Conservation (phyloP, 2,113 vertebrate species). For the Oryctolagus cuniculus region DNA sequence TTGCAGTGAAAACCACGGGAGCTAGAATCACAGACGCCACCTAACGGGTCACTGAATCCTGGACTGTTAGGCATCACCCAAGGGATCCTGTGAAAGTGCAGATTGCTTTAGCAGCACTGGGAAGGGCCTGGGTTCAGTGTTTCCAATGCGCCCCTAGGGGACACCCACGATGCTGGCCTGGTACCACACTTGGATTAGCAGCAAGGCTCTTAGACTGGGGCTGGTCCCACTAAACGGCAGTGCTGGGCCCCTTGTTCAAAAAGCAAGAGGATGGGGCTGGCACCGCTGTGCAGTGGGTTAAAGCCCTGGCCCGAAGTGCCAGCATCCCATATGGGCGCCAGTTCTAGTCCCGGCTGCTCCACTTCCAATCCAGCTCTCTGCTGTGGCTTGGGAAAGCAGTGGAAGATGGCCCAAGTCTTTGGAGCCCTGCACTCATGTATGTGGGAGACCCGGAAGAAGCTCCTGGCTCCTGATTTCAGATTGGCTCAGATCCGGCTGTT, state of each 20-base stretch:
- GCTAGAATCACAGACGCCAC: not conserved
- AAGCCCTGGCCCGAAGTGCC: no score
- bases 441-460: no score
- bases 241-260: not conserved
- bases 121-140: not conserved
- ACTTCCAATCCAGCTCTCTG: no score
- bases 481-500: no score
- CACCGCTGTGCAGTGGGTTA: no score
- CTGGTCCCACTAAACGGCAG: not conserved
- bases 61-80: not conserved
- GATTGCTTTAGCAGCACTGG: not conserved
- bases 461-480: no score
- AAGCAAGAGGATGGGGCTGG: not conserved
- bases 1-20: not conserved
- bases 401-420: no score
- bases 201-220: not conserved
- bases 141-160: not conserved
- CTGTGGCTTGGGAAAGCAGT: no score
- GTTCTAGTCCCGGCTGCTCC: no score
- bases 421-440: no score
- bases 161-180: not conserved
- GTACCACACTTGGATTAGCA: not conserved
- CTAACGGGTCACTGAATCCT: not conserved
- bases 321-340: no score
- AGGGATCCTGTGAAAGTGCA: not conserved